These are phyloP conservation scores for Drosophila tsacasi DNA, from an alignment of 1,140 invertebrate genomes.

Conservation along the genomic window DNA sequence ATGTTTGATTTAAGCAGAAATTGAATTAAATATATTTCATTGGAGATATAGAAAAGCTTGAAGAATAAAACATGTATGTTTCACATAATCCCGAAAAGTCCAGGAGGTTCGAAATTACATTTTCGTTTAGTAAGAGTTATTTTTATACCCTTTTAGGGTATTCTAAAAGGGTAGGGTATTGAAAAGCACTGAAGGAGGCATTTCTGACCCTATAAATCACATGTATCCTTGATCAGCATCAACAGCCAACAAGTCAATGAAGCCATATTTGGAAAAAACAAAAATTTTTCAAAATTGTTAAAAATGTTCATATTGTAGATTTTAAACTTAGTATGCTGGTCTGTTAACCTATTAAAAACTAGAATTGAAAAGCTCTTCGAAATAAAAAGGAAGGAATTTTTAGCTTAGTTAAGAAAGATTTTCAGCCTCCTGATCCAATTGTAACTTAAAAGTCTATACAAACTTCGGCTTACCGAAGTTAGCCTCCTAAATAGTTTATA, in stretches of 20 bases:
- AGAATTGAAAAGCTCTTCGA: neutral
- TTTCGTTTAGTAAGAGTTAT: too few species aligned
- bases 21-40: neutral
- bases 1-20: neutral
- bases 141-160: too few species aligned
- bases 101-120: neutral
- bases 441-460: too few species aligned
- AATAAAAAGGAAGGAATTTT: too few species aligned
- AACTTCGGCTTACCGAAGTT: neutral
- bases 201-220: neutral
- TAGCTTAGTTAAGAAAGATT: too few species aligned
- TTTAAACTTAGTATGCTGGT: too few species aligned
- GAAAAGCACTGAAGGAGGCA: neutral
- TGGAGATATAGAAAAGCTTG: neutral
- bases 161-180: too few species aligned
- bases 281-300: neutral
- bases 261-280: neutral
- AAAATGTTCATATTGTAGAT: too few species aligned
- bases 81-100: neutral
- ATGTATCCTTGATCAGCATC: neutral
- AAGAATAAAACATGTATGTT: neutral
- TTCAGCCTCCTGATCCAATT: neutral
- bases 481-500: neutral
- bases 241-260: neutral
- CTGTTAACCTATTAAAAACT: neutral